phyloP scores from a whole-genome alignment of 2,113 vertebrate species.

The Astatoreochromis straeleni region DNA sequence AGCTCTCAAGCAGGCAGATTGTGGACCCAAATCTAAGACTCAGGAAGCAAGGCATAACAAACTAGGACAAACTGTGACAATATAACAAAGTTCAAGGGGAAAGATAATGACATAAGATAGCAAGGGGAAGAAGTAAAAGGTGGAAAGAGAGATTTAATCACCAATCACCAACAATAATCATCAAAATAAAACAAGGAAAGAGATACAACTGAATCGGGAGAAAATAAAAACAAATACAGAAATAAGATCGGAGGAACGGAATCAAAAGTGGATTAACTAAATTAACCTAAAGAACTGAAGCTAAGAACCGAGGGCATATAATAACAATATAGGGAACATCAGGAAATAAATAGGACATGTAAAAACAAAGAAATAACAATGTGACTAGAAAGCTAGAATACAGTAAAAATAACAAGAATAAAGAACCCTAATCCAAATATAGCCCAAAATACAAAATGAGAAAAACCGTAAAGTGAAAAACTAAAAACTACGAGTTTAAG shows the following conservation, averaged over 20 bases:
- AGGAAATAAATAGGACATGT: not conserved
- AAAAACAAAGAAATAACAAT: not conserved
- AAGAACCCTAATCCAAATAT: not conserved
- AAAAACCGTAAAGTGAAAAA: not conserved
- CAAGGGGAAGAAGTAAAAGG: not conserved
- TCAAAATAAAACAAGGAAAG: not conserved
- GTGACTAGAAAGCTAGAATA: not conserved
- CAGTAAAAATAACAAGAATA: not conserved
- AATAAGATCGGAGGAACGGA: not conserved
- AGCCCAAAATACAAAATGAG: not conserved
- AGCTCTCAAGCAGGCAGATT: not conserved
- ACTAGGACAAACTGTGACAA: not conserved
- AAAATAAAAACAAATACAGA: not conserved
- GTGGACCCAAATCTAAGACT: not conserved
- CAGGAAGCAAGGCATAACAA: not conserved
- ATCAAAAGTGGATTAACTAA: not conserved
- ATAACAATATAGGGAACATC: not conserved
- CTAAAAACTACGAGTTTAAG: accelerated
- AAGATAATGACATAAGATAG: not conserved
- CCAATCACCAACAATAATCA: not conserved
- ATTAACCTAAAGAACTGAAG: not conserved
- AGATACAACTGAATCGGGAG: not conserved
- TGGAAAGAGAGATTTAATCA: not conserved
- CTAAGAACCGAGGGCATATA: not conserved
- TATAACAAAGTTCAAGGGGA: not conserved